phyloP scores from a whole-genome alignment of 2,888 invertebrate species.

The Cryptophagus acutangulus region DNA sequence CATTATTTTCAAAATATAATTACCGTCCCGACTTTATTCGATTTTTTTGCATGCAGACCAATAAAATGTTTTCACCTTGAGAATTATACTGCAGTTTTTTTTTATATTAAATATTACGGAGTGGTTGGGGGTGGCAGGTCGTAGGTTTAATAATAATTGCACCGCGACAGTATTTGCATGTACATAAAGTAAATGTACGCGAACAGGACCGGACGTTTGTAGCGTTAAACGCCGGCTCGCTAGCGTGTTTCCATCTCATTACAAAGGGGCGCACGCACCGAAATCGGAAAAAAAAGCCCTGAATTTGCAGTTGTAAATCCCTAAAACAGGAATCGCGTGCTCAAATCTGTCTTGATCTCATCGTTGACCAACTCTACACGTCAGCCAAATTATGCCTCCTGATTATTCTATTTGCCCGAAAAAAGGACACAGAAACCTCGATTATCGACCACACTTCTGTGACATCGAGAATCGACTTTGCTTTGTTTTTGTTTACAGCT shows the following conservation, averaged over 20 bases:
- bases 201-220: constrained; percentile 34
- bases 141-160: constrained; percentile 1
- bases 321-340: constrained; percentile 32
- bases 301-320: constrained; percentile 30
- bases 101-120: no score
- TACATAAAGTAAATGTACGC: constrained; percentile 28
- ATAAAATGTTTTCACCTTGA: no score
- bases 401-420: constrained; percentile 7
- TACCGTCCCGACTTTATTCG: no score
- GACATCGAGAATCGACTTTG: no score
- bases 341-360: constrained; percentile 22
- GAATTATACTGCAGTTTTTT: no score
- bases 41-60: no score
- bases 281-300: no score
- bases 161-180: constrained; percentile 19
- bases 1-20: no score
- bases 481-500: no score
- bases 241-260: constrained; percentile 41
- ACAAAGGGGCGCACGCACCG: constrained; percentile 32
- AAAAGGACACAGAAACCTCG: constrained; percentile 5
- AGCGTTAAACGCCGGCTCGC: constrained; percentile 35
- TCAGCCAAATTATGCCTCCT: constrained; percentile 19
- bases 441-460: constrained; percentile 5
- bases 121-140: no score
- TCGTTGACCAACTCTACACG: constrained; percentile 25